phyloP scores from a whole-genome alignment of 2,888 invertebrate genomes.

The Synergus itoensis region DNA sequence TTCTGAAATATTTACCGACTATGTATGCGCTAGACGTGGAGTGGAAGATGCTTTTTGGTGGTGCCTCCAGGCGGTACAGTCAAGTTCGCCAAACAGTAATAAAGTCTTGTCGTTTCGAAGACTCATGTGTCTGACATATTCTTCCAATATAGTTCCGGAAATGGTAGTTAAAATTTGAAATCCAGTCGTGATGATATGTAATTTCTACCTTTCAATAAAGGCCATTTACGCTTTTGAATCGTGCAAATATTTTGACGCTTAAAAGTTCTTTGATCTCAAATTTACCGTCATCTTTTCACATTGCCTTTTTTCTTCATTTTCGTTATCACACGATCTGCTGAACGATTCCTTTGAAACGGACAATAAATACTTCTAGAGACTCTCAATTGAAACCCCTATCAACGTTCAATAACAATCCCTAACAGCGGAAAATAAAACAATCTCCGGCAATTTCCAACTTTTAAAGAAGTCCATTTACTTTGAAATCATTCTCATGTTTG shows the following conservation, averaged over 20 bases:
- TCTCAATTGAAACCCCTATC: too few species aligned
- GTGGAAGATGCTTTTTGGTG: conserved; percentile 35
- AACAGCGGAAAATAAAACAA: too few species aligned
- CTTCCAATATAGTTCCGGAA: neutral
- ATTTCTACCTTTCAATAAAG: neutral
- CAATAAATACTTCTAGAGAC: too few species aligned
- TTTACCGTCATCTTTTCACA: too few species aligned
- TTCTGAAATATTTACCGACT: conserved; percentile 40
- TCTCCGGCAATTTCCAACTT: neutral
- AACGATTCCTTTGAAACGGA: too few species aligned
- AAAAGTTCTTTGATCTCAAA: too few species aligned
- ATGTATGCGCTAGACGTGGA: conserved; percentile 34
- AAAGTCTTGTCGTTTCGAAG: conserved; percentile 22
- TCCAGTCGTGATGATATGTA: neutral
- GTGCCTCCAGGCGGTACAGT: conserved; percentile 31
- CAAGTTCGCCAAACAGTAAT: conserved; percentile 38
- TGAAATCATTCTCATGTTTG: neutral
- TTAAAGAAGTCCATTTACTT: neutral
- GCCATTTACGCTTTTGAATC: neutral
- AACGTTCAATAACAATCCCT: too few species aligned
- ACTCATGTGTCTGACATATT: neutral
- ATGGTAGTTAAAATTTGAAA: neutral
- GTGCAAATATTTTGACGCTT: too few species aligned
- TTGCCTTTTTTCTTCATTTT: neutral
- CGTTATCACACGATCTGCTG: too few species aligned